Percentiles rank a stretch among this genome's conserved stretches.
Conservation (phyloP, 2,113 vertebrate species). For the Hemicordylus capensis region DNA sequence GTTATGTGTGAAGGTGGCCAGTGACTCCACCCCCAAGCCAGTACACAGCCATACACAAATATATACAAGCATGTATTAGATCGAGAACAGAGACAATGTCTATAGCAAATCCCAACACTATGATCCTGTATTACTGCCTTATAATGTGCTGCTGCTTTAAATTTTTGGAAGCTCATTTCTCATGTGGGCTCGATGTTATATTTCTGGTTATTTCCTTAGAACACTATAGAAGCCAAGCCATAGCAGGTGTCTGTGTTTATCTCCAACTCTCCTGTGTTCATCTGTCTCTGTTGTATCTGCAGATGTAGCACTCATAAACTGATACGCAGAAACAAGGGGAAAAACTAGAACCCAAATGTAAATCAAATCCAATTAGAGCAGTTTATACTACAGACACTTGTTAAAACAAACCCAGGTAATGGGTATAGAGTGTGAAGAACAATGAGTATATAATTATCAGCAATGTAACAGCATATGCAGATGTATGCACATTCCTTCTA, state of each 20-base stretch:
- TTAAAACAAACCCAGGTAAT: conserved; percentile 16
- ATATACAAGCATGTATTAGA: too few relatives aligned
- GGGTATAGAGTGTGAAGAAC: background rate
- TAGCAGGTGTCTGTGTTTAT: background rate
- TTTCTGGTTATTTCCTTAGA: conserved; percentile 7
- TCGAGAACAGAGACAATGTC: too few relatives aligned
- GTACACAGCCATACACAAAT: too few relatives aligned
- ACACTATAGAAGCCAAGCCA: background rate
- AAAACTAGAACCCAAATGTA: background rate
- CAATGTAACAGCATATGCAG: background rate
- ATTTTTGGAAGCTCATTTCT: background rate
- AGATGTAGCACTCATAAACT: background rate
- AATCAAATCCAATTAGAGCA: conserved; percentile 5
- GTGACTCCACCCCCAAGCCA: too few relatives aligned
- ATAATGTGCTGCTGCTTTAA: background rate
- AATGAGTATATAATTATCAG: conserved; percentile 11
- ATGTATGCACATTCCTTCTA: background rate
- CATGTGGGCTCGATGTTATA: background rate
- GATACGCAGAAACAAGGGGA: background rate
- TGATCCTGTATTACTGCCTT: too few relatives aligned
- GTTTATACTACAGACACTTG: conserved; percentile 3
- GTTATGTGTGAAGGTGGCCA: too few relatives aligned
- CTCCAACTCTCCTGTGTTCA: background rate
- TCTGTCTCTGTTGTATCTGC: conserved; percentile 34
- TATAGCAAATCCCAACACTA: too few relatives aligned